Base-by-base conservation (phyloP, 2,797 vertebrate genomes). In the Carcharodon carcharias region DNA sequence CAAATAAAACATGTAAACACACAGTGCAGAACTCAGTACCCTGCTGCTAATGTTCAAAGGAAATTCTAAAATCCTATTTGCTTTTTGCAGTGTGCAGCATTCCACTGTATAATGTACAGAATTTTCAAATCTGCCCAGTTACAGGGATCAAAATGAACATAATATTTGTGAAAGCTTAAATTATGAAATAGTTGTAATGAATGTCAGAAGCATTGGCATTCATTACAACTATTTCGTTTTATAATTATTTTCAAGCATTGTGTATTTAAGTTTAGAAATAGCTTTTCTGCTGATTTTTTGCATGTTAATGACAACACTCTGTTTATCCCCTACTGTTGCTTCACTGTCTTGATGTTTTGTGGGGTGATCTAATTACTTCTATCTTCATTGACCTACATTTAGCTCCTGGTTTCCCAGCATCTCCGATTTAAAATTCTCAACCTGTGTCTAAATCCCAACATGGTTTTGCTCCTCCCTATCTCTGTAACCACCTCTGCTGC, bases 1-100 rank as follows among this genome's bases (percentile, higher is more conserved):
- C 50, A 95, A 95, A 77, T 95, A 16, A 28, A 95, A 95, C 67
- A 69, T 35, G 16, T 73, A 95, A 95, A 73, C 94, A 77, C 50
- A 54, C 7, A 18, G 67, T 56, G 6, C 31, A 56, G 69, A 95
- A n/a, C 26, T 73, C 50, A 35, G 35, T 73, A 73, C 50, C 67
- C 67, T 95, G 67, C 67, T 95, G 94, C 67, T 95, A 28, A 2
- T 16, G 45, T 14, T 56, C 28, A 56, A 4, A 73, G 26, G 45
- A 50, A 95, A 73, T 95, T 73, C 94, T 95, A 56, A 73, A 73
- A 73, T 73, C 73, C 94, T 7, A 73, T 54, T 54, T 95, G 26
- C 26, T 73, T 56, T 73, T 69, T 56, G 21, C n/a, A 69, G 9
- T 50, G 21, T 69, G 40, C 93, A 50, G 40, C 6, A 28, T 71